Evolutionary conservation across 2,113 vertebrate genomes (phyloP).

Genomic region (Pao palembangensis): DNA sequence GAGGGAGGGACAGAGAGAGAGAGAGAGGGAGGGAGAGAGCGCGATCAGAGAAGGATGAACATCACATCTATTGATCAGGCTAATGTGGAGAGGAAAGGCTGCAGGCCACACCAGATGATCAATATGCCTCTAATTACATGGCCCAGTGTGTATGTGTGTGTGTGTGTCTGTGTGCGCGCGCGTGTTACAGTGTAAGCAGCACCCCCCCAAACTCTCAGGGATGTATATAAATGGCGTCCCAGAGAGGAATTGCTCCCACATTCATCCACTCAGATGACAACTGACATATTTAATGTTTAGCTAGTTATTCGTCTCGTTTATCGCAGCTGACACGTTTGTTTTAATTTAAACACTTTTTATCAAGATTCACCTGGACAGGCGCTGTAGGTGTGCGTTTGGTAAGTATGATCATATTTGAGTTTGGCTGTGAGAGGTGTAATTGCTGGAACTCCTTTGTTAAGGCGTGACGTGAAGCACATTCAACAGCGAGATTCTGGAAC

Average conservation of each 20-base stretch:
- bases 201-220: constrained; percentile 39
- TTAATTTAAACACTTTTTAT: background rate
- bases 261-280: constrained; percentile 28
- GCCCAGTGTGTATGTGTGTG: constrained; percentile 24
- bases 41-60: constrained; percentile 60
- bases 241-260: constrained; percentile 15
- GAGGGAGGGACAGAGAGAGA: constrained; percentile 2
- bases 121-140: constrained; percentile 75
- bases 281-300: constrained; percentile 11
- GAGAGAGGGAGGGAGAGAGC: background rate
- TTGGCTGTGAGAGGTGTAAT: background rate
- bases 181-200: constrained; percentile 17
- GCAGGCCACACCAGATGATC: constrained; percentile 68
- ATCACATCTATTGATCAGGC: constrained; percentile 75
- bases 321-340: constrained; percentile 11
- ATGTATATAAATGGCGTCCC: constrained; percentile 71
- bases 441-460: too few species aligned
- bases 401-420: constrained; percentile 25
- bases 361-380: background rate
- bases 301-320: background rate
- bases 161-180: constrained; percentile 34
- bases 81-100: constrained; percentile 77
- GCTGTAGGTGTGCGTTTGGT: constrained; percentile 11
- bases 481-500: background rate
- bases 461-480: too few species aligned